phyloP scores from a whole-genome alignment of 2,888 invertebrate species.

The Spilarctia lutea region DNA sequence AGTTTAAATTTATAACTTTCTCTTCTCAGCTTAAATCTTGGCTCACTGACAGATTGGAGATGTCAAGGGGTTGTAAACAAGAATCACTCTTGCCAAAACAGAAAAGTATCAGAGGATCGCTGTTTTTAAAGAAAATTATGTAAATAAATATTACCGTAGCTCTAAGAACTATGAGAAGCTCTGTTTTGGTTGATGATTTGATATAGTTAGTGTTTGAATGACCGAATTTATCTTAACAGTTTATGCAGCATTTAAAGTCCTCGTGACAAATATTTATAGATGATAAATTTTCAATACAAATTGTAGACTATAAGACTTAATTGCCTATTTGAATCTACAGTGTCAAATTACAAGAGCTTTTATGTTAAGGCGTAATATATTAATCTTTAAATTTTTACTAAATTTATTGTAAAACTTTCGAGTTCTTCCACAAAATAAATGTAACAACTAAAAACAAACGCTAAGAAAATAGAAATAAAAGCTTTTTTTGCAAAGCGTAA shows the following conservation, averaged over 20 bases:
- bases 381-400: neutral
- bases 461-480: neutral
- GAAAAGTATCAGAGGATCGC: too few relatives aligned
- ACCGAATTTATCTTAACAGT: neutral
- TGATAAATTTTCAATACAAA: conserved; percentile 42
- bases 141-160: neutral
- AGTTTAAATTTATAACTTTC: neutral
- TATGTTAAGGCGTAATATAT: conserved; percentile 7
- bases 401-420: neutral
- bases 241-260: neutral
- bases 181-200: neutral
- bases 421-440: neutral
- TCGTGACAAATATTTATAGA: neutral
- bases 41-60: neutral
- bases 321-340: conserved; percentile 30
- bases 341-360: conserved; percentile 27
- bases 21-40: neutral
- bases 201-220: too few relatives aligned
- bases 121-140: neutral
- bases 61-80: too few relatives aligned
- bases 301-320: conserved; percentile 42
- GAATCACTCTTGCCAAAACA: neutral
- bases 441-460: neutral
- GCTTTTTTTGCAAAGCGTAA: neutral
- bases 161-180: neutral